Base-by-base conservation (phyloP, 2,888 invertebrate genomes). In the Scaptomyza caliginosa region DNA sequence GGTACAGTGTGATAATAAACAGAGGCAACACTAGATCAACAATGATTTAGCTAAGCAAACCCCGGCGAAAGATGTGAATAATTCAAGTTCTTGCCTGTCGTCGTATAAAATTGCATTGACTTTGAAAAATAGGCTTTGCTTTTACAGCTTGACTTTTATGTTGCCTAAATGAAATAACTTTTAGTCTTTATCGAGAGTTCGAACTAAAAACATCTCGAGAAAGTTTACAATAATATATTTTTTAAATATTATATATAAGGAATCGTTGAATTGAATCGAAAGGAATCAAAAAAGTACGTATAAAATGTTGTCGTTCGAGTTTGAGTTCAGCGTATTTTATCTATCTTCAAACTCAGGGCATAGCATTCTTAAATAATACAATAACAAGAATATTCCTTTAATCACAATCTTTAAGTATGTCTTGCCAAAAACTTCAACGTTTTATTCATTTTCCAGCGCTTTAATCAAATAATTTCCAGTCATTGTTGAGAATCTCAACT, bases 191-290 rank as follows among this genome's bases (percentile, higher is more conserved):
- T 11, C 5, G 7, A 19, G 26, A 26, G n/a, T 2, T 4, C 10
- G 34, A 42, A 13, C 39, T 30, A 17, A 48, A 48, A 21, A 42
- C 60, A 48, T 4, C 28, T 4, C 23, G 16, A 16, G 16, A 13
- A 13, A n/a, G 30, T 23, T 8, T 4, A 1, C 32, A 16, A 34
- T 2, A 2, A 6, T 34, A 40, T 40, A 60, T 34, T 21, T 42
- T 43, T 34, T 52, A 36, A n/a, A n/a, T n/a, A 11, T 34, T 34
- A 16, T 8, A 7, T 1, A 34, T 16, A 34, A 16, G 0, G 7
- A 34, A 34, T 16, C 6, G 6, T 7, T 13, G 6, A 32, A 32
- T 13, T 4, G 6, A 32, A 7, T 4, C 13, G 32, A 13, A 6
- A 6, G 6, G 1, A 13, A n/a, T n/a, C 4, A 2, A 30, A 30